Evolutionary conservation across 2,888 invertebrate species (phyloP), one percentile per base, ranked within the genome.

Genomic region (Julus scandinavius): DNA sequence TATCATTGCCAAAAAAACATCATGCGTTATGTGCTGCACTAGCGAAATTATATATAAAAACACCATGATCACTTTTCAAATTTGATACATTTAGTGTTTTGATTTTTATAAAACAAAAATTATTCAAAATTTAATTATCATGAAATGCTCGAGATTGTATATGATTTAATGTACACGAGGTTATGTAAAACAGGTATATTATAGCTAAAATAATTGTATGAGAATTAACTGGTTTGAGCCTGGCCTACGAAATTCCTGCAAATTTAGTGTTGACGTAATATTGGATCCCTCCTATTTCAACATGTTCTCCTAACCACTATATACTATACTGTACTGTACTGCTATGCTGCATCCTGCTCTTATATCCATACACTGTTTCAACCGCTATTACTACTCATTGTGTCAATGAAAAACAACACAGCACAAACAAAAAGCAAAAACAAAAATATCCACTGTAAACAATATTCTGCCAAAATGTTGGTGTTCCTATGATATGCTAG

Each of bases 311-410:
- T 80, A 80, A 80, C 38, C 80, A 40, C 80, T 80, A 38, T 38
- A 80, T 38, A 29, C 80, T 80, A 80, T 72, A 29, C 38, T 80
- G 80, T 80, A 80, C 38, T 80, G 80, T 80, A 80, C 80, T 38
- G 80, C 80, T 80, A 80, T 29, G 80, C 80, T 38, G 80, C 80
- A 80, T 80, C 29, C 80, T 80, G 80, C 80, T 80, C 80, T 80
- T 80, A 38, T 80, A 38, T 80, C 80, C 38, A 38, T 38, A 38
- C n/a, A 38, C 38, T 11, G 38, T 80, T 80, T 80, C 80, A 38
- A 80, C 80, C 80, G 80, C 80, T 80, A 80, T 13, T 80, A 80
- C 38, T 80, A 80, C 80, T 80, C 80, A 80, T 80, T 80, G 80
- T 80, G 80, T 80, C 80, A 80, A 80, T 80, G 80, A 80, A 80